Evolutionary conservation across 2,113 vertebrate species (phyloP), one percentile per base, ranked within the genome.

Genomic region (Danio rerio): DNA sequence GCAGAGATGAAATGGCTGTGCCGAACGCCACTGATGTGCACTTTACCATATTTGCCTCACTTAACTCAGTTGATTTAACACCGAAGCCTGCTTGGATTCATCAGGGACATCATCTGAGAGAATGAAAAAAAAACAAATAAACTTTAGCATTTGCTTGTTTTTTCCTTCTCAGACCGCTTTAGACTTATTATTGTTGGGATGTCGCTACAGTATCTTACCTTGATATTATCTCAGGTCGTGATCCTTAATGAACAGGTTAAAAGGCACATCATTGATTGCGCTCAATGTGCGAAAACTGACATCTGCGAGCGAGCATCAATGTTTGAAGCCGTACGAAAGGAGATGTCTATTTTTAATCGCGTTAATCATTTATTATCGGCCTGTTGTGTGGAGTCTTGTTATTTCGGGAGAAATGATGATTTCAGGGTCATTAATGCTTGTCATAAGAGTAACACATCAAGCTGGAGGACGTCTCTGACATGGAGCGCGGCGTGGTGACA

Each of bases 41-140:
- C 88, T 92, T 93, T 91, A 93, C 89, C 91, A 91, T 91, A 91
- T 93, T 93, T 92, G 90, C 89, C 89, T 92, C 89, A 89, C 88
- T 92, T 92, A 89, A 89, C 61, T 78, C 56, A 40, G 18, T 45
- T 74, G 79, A 84, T 86, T 81, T 83, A 83, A 70, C 79, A 83
- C 55, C 68, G 82, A 84, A 74, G 59, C 66, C 74, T 82, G 45
- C 66, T 43, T 45, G 47, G 15, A 42, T 70, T 86, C 68, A 81
- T 81, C 13, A 63, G 85, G 52, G 85, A 83, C 53, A 52, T 49
- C 58, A 78, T 84, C 73, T 20, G 12, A 83, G 52, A 40, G 9
- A 61, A 56, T 6, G 6, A 13, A 40, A 58, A 40, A 61, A 18
- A 68, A 13, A 65, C 80, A 83, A 58, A 68, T 58, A n/a, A n/a